Evolutionary conservation across 2,797 vertebrate species (phyloP).

Genomic region (Cynodonichthys magdalenae): DNA sequence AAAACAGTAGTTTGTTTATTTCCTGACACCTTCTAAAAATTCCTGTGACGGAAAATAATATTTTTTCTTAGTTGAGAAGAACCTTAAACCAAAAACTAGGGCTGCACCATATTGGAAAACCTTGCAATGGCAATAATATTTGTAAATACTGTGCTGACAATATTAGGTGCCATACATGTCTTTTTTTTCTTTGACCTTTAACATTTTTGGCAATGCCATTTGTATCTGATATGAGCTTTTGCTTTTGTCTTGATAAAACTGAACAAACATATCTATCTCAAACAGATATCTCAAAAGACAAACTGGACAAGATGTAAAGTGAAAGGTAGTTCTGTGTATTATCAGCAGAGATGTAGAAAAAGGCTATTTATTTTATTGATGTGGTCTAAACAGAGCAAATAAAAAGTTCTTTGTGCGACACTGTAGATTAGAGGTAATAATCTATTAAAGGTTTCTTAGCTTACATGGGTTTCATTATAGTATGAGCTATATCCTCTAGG

Average conservation of each 20-base stretch:
- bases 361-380: conserved; percentile 1
- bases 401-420: background rate
- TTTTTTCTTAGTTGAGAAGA: too few relatives aligned
- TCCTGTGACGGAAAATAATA: background rate
- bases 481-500: background rate
- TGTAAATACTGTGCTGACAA: too few relatives aligned
- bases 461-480: background rate
- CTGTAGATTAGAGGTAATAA: background rate
- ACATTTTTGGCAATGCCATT: too few relatives aligned
- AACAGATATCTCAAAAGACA: too few relatives aligned
- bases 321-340: background rate
- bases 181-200: too few relatives aligned
- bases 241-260: too few relatives aligned
- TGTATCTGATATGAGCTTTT: too few relatives aligned
- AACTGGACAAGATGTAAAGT: background rate
- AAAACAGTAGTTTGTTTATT: conserved; percentile 1
- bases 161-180: too few relatives aligned
- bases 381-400: background rate
- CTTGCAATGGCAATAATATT: too few relatives aligned
- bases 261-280: too few relatives aligned
- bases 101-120: too few relatives aligned
- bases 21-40: background rate
- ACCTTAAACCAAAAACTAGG: too few relatives aligned
- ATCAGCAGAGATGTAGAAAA: conserved; percentile 5
- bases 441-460: background rate